Evolutionary conservation across 1,140 invertebrate species (phyloP), one percentile per base, ranked within the genome.

Genomic region (Drosophila sulfurigaster): DNA sequence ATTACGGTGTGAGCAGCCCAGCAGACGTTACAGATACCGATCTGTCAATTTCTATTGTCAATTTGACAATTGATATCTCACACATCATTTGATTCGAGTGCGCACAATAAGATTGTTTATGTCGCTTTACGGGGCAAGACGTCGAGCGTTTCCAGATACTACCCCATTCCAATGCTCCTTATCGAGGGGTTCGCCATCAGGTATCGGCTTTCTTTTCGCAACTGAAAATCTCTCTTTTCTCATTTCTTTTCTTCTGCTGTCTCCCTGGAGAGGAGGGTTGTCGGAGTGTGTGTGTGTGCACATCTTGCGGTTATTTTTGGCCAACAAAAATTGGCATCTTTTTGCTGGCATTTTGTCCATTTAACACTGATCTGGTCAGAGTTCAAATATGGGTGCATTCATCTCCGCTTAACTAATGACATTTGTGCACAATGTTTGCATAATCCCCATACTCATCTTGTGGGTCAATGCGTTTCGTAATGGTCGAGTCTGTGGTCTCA

Each of bases 31-130:
- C 78, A 90, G 88, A 86, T 90, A 85, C 82, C 82, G 89, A 91
- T 91, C 89, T 91, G 88, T 91, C 89, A 91, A 82, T 77, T 85
- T 76, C 76, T 58, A 91, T 91, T 91, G 88, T 91, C 88, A 78
- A 82, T 73, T 74, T 91, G 88, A 91, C 88, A 91, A 91, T 86
- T 91, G 81, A 91, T 90, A 91, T 83, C 81, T 91, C 89, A 91
- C 88, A 91, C 89, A 91, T 91, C 89, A 91, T 91, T 91, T 91
- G 85, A 79, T 65, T 91, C 78, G 85, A 91, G 88, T 91, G 88
- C 81, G 86, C 74, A 91, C 88, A 91, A 91, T 91, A 74, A 91
- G 89, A 91, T 85, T 91, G 88, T 87, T 87, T 87, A 89, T 89
- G 83, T 75, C 85, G 51, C 54, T 20, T 20, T 11, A 20, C 54